Conservation (phyloP, 2,113 vertebrate species). For the Mesembrinibis cayennensis region DNA sequence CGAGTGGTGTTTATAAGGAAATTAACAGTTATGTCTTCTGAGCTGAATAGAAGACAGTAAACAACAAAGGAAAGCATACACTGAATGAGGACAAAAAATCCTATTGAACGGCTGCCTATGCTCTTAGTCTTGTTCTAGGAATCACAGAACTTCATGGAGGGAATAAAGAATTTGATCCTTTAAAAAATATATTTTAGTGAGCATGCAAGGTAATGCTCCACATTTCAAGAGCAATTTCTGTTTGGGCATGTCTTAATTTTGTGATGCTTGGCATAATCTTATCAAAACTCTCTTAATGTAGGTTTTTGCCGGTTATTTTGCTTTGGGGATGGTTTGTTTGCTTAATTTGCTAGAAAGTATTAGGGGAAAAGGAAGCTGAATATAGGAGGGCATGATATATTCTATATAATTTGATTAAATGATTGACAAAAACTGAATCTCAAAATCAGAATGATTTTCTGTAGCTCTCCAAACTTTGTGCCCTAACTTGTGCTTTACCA, state of each 20-base stretch:
- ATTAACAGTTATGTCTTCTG: neutral
- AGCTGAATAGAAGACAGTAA: neutral
- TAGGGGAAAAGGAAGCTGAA: neutral
- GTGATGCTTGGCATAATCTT: neutral
- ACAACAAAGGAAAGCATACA: neutral
- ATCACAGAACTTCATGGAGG: neutral
- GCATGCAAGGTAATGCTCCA: neutral
- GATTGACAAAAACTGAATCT: accelerated
- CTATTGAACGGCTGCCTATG: neutral
- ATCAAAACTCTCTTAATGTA: neutral
- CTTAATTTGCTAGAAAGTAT: neutral
- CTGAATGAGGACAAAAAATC: neutral
- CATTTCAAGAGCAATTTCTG: neutral
- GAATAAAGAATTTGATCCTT: neutral
- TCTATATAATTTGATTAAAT: neutral
- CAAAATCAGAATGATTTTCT: neutral
- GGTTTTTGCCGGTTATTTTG: neutral
- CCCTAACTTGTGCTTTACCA: neutral
- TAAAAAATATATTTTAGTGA: neutral
- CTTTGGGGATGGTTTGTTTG: neutral
- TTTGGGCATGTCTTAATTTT: neutral
- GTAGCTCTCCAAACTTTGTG: neutral
- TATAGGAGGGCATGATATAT: neutral
- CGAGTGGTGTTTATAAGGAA: neutral
- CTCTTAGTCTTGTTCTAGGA: neutral